These are phyloP conservation scores for Drosophila teissieri DNA, from an alignment of 1,140 invertebrate species.

Conservation along the genomic window DNA sequence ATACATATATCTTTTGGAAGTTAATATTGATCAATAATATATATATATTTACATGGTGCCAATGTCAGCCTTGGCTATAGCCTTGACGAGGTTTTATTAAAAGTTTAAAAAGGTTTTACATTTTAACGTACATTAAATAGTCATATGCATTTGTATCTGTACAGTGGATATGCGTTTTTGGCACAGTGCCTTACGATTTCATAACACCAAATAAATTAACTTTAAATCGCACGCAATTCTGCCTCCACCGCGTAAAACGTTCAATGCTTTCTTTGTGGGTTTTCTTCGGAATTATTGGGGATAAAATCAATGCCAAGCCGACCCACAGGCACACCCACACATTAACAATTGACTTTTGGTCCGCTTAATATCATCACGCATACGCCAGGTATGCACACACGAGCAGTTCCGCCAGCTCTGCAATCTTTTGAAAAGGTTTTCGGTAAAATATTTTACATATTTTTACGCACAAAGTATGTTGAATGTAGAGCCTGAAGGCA, in stretches of 20 bases:
- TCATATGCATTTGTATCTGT: too few species aligned
- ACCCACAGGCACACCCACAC: conserved; percentile 1
- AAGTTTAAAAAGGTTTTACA: too few species aligned
- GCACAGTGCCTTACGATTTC: conserved; percentile 2
- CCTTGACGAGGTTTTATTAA: too few species aligned
- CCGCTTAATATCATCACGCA: conserved; percentile 63
- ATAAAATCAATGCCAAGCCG: conserved; percentile 38
- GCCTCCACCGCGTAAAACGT: not conserved
- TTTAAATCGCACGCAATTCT: conserved; percentile 23
- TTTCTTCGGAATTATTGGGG: conserved; percentile 10
- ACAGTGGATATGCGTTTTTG: not conserved
- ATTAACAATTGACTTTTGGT: conserved; percentile 8
- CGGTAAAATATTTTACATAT: conserved; percentile 80
- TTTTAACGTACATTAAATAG: too few species aligned
- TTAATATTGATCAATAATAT: too few species aligned
- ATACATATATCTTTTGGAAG: too few species aligned
- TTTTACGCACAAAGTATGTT: conserved; percentile 62
- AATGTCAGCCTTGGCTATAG: too few species aligned
- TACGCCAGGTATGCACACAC: conserved; percentile 44
- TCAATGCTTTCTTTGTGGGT: conserved; percentile 16
- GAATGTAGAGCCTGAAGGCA: conserved; percentile 46
- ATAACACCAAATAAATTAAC: conserved; percentile 16
- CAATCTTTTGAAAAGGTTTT: conserved; percentile 80
- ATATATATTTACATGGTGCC: too few species aligned
- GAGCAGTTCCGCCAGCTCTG: conserved; percentile 36